Evolutionary conservation across 2,888 invertebrate genomes (phyloP).

Genomic region (Mystacides longicornis): DNA sequence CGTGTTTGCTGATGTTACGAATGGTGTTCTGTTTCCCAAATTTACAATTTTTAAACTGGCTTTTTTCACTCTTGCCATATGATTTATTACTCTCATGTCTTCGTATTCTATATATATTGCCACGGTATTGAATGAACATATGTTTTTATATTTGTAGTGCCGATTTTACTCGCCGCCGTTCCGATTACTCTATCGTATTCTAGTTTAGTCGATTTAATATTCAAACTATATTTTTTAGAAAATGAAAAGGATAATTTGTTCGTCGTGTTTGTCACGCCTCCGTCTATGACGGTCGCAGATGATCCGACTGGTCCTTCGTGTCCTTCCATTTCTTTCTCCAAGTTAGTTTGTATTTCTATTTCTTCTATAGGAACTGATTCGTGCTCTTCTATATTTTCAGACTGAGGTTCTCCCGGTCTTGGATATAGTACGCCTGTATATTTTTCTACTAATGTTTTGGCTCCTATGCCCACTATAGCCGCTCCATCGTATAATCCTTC

Average conservation of each 20-base stretch:
- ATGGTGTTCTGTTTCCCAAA: slow-evolving; percentile 15
- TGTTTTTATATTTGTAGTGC: not conserved
- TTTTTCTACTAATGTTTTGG: not conserved
- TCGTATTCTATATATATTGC: slow-evolving; percentile 7
- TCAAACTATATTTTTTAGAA: not conserved
- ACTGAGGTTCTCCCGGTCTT: too few species aligned
- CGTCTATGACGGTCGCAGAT: not conserved
- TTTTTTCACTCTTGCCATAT: slow-evolving; percentile 6
- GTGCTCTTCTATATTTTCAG: too few species aligned
- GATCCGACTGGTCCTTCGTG: not conserved
- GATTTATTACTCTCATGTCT: not conserved
- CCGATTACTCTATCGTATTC: not conserved
- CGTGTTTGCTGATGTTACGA: slow-evolving; percentile 7
- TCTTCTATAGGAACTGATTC: not conserved
- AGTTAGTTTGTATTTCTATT: too few species aligned
- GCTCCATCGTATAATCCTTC: not conserved
- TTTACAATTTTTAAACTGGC: slow-evolving; percentile 8
- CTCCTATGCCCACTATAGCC: not conserved
- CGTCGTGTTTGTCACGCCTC: not conserved
- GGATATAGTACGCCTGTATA: not conserved
- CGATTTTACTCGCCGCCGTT: not conserved
- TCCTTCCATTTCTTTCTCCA: not conserved
- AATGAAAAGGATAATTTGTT: not conserved
- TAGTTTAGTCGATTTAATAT: not conserved
- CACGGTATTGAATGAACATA: slow-evolving; percentile 10